phyloP scores from a whole-genome alignment of 2,888 invertebrate genomes.

The Caenorhabditis becei region DNA sequence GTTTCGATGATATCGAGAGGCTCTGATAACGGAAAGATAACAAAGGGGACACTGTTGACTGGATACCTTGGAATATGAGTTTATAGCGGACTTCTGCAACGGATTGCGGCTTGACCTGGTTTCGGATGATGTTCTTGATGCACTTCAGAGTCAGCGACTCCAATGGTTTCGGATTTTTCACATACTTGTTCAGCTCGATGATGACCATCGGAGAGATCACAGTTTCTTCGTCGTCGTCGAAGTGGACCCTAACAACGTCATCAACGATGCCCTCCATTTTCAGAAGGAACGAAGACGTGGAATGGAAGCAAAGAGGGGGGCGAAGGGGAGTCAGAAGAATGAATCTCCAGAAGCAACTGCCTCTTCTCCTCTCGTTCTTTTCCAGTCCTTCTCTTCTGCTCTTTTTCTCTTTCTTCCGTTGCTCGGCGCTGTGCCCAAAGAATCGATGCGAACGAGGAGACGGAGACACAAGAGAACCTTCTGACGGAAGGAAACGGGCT shows the following conservation, averaged over 20 bases:
- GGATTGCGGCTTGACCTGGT: neutral
- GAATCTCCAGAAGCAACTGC: neutral
- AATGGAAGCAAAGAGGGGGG: neutral
- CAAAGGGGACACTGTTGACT: too few relatives aligned
- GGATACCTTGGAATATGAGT: slow-evolving; percentile 3
- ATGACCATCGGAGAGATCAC: neutral
- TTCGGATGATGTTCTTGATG: neutral
- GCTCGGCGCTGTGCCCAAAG: neutral
- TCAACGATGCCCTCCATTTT: neutral
- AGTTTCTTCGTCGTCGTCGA: neutral
- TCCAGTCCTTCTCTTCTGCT: neutral
- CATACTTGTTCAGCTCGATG: neutral
- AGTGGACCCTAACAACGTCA: neutral
- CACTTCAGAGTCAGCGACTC: neutral
- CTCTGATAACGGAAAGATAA: neutral
- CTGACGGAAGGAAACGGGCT: slow-evolving; percentile 2
- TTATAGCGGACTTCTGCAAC: neutral
- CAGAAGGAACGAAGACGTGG: neutral
- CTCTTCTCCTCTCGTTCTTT: neutral
- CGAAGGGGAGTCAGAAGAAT: neutral
- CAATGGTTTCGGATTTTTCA: neutral
- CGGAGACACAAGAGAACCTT: neutral
- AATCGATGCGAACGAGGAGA: neutral
- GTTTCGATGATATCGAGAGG: neutral
- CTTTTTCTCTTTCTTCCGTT: neutral